A percentile compares a stretch with the other conserved stretches of the same genome.
Evolutionary conservation across 2,888 invertebrate species (phyloP).

Genomic region (Microchrysa polita): DNA sequence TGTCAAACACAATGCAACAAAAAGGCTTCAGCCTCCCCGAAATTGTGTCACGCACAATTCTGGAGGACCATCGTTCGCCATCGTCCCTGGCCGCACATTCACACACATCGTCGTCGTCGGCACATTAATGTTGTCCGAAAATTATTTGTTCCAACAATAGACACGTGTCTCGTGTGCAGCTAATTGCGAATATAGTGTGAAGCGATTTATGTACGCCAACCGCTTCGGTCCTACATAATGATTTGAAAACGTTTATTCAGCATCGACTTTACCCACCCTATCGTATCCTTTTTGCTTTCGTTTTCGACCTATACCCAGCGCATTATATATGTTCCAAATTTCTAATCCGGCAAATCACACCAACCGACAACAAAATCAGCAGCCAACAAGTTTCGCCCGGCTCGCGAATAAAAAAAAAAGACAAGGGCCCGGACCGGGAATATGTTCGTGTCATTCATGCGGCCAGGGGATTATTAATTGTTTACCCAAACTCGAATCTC

Average conservation of each 20-base stretch:
- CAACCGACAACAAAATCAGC: slow-evolving; percentile 30
- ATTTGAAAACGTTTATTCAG: slow-evolving; percentile 19
- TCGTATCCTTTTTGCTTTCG: not conserved
- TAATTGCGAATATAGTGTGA: slow-evolving; percentile 54
- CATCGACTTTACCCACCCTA: not conserved
- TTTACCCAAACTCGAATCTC: slow-evolving; percentile 11
- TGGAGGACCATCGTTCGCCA: too few species aligned
- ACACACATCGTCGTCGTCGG: slow-evolving; percentile 53
- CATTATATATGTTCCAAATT: slow-evolving; percentile 14
- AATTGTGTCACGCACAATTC: slow-evolving; percentile 20
- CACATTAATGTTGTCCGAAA: slow-evolving; percentile 26
- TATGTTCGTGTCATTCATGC: slow-evolving; percentile 43
- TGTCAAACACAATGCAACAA: slow-evolving; percentile 20
- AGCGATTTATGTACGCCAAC: slow-evolving; percentile 27
- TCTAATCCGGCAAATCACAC: slow-evolving; percentile 35
- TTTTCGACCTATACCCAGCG: too few species aligned
- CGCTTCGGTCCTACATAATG: too few species aligned
- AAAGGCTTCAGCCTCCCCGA: slow-evolving; percentile 4
- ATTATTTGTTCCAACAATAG: slow-evolving; percentile 52
- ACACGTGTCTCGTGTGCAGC: slow-evolving; percentile 55
- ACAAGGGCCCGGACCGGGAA: slow-evolving; percentile 35
- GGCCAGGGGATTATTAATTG: slow-evolving; percentile 48
- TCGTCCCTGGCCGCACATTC: too few species aligned
- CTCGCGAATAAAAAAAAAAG: too few species aligned
- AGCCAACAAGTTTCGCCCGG: slow-evolving; percentile 42